These are phyloP conservation scores for Idaea aversata DNA, from an alignment of 2,888 invertebrate species.

Conservation along the genomic window DNA sequence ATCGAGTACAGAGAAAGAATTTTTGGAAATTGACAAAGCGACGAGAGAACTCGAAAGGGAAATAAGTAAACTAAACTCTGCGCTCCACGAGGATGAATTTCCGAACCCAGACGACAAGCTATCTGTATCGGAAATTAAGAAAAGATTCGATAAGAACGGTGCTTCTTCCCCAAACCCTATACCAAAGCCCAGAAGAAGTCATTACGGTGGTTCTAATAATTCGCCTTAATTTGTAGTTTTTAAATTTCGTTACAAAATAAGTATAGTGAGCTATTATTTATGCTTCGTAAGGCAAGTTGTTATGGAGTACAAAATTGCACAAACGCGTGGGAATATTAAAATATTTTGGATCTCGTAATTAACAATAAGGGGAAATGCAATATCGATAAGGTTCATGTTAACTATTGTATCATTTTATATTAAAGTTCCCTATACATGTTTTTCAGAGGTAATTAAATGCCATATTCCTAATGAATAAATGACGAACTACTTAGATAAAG, in stretches of 20 bases:
- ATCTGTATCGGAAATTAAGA: slow-evolving; percentile 73
- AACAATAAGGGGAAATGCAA: slow-evolving; percentile 29
- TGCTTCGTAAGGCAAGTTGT: slow-evolving; percentile 3
- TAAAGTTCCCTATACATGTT: slow-evolving; percentile 19
- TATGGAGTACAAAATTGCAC: slow-evolving; percentile 12
- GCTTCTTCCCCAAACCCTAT: slow-evolving; percentile 77
- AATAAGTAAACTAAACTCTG: slow-evolving; percentile 71
- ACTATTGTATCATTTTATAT: slow-evolving; percentile 13
- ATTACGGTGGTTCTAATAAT: slow-evolving; percentile 58
- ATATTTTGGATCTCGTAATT: slow-evolving; percentile 33
- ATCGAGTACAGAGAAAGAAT: slow-evolving; percentile 73
- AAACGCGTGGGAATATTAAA: slow-evolving; percentile 17
- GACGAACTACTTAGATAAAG: slow-evolving; percentile 12
- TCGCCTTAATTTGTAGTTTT: slow-evolving; percentile 33
- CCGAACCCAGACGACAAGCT: slow-evolving; percentile 48
- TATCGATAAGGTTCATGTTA: slow-evolving; percentile 13
- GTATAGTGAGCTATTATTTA: neutral
- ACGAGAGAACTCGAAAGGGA: slow-evolving; percentile 70
- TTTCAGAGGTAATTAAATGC: slow-evolving; percentile 4
- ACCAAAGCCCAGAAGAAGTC: slow-evolving; percentile 80
- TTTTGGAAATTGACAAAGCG: slow-evolving; percentile 71
- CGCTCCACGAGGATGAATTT: slow-evolving; percentile 66
- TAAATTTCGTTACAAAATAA: slow-evolving; percentile 2
- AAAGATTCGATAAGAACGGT: slow-evolving; percentile 76
- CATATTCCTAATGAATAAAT: slow-evolving; percentile 12